Evolutionary conservation across 2,797 vertebrate genomes (phyloP).

Genomic region (Malacoraja senta): DNA sequence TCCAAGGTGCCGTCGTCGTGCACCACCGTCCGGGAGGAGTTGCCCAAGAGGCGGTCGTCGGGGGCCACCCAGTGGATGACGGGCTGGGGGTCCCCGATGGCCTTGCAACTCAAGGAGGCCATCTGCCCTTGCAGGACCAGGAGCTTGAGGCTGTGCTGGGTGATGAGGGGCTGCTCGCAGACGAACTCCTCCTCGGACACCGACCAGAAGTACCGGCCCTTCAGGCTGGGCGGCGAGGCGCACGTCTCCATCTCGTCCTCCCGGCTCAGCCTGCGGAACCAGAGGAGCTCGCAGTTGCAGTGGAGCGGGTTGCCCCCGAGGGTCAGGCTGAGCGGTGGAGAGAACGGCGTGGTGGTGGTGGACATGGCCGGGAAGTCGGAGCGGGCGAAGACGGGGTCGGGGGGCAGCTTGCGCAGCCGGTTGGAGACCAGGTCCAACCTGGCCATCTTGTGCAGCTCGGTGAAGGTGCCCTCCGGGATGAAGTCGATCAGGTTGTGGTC

Average conservation of each 20-base stretch:
- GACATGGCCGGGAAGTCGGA: constrained; percentile 71
- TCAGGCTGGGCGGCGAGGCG: constrained; percentile 80
- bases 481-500: constrained; percentile 89
- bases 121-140: constrained; percentile 90
- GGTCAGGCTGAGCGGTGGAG: constrained; percentile 79
- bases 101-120: constrained; percentile 87
- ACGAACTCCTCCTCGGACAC: constrained; percentile 89
- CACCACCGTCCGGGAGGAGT: constrained; percentile 79
- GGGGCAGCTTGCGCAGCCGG: constrained; percentile 91
- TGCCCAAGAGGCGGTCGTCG: constrained; percentile 83
- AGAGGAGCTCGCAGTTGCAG: constrained; percentile 93
- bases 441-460: constrained; percentile 87
- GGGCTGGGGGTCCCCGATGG: constrained; percentile 86
- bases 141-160: constrained; percentile 87
- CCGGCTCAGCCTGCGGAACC: constrained; percentile 81
- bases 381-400: constrained; percentile 86
- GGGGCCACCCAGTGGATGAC: constrained; percentile 93
- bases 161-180: constrained; percentile 91
- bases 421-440: constrained; percentile 92
- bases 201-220: constrained; percentile 93
- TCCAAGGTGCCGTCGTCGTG: constrained; percentile 94
- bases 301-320: constrained; percentile 93
- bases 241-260: constrained; percentile 97
- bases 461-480: constrained; percentile 87
- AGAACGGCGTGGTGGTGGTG: constrained; percentile 68